Evolutionary conservation across 2,888 invertebrate genomes (phyloP), one percentile per base, ranked within the genome.

Genomic region (Drosophila paracracens): DNA sequence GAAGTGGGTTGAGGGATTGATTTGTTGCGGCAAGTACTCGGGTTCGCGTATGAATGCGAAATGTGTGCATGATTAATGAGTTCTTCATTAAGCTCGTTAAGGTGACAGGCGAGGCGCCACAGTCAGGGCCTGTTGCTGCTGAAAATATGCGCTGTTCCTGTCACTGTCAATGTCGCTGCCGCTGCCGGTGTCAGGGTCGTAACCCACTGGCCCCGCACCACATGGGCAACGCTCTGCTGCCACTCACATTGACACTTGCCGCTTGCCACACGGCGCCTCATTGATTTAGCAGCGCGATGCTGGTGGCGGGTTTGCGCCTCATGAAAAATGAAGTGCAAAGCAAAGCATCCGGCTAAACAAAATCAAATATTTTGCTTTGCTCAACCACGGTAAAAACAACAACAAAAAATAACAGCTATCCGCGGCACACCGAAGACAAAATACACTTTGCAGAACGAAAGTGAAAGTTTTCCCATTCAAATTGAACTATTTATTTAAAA

Each of bases 11-110:
- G 33, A 64, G 71, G 65, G 65, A 81, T 81, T 80, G 83, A 83
- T 83, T 88, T 82, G 88, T 88, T 75, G 88, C 76, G 84, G 79
- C 76, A 83, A 79, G 83, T 76, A 25, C 11, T 68, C 71, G 63
- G 59, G 57, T 53, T 64, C 76, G 80, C 78, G 80, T 89, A 87
- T 89, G 87, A 84, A 84, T 85, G 79, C 74, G 69, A 81, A 85
- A 78, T 82, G 77, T 77, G 85, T 76, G 81, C 89, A 88, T 88
- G 87, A 88, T 88, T 88, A 88, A 88, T 88, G 87, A 88, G 88
- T 88, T 86, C 76, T 89, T 88, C 86, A 88, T 88, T 88, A 90
- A 89, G 87, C 87, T 88, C 79, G 89, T 87, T 87, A 89, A 87
- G 86, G 82, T 89, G 89, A 88, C 84, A 82, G 82, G 70, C 61